Percentiles rank a stretch among this genome's conserved stretches.
Evolutionary conservation across 1,140 invertebrate species (phyloP).

Genomic region (Ceratina australensis): DNA sequence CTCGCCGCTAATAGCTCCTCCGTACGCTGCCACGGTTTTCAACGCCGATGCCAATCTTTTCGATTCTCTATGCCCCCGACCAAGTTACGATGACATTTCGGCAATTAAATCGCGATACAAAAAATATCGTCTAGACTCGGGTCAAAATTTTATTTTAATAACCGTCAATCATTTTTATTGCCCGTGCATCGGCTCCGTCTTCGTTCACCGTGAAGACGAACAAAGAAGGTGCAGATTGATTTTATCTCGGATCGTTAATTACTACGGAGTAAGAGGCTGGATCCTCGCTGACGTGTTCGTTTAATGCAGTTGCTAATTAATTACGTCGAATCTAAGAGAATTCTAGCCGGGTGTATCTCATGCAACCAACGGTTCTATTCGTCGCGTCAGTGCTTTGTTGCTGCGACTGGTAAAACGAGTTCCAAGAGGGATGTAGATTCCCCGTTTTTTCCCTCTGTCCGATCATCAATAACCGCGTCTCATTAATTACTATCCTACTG

Average conservation of each 20-base stretch:
- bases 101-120: neutral
- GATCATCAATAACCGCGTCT: constrained; percentile 33
- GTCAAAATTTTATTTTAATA: no score
- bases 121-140: neutral
- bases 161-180: no score
- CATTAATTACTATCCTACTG: constrained; percentile 36
- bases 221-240: constrained; percentile 45
- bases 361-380: constrained; percentile 62
- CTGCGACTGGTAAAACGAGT: constrained; percentile 44
- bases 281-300: constrained; percentile 65
- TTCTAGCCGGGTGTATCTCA: constrained; percentile 29
- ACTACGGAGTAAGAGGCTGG: constrained; percentile 49
- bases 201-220: neutral
- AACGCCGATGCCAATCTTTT: constrained; percentile 15
- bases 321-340: constrained; percentile 48
- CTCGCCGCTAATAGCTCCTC: constrained; percentile 46
- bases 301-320: constrained; percentile 69
- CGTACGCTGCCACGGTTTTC: constrained; percentile 49
- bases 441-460: neutral
- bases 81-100: neutral
- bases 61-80: neutral
- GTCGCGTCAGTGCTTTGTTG: constrained; percentile 13
- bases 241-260: constrained; percentile 67
- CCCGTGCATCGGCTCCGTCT: no score
- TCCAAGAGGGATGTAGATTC: constrained; percentile 27